A percentile compares a stretch with the other conserved stretches of the same genome.
Evolutionary conservation across 2,888 invertebrate genomes (phyloP).

Genomic region (Drosophila atroscutellata): DNA sequence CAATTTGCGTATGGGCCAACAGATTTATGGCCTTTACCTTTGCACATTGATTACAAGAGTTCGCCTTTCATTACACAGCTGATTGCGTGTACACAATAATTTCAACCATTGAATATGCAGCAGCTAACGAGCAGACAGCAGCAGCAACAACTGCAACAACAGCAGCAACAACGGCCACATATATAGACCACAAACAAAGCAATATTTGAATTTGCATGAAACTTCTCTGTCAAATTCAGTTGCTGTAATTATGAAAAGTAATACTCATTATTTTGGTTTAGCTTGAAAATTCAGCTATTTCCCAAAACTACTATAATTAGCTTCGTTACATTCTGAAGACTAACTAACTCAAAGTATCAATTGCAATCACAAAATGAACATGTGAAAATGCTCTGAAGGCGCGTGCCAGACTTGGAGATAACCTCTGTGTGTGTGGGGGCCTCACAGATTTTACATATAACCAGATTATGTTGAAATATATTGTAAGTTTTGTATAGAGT

Average conservation of each 20-base stretch:
- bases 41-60: constrained; percentile 51
- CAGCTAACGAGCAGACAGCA: constrained; percentile 32
- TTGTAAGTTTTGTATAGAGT: background rate
- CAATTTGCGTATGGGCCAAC: constrained; percentile 21
- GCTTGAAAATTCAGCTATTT: background rate
- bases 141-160: background rate
- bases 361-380: background rate
- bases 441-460: background rate
- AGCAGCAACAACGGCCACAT: background rate
- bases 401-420: background rate
- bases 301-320: background rate
- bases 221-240: background rate
- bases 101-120: constrained; percentile 55
- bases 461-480: background rate
- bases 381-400: background rate
- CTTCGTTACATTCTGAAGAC: background rate
- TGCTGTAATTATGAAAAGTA: background rate
- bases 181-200: background rate
- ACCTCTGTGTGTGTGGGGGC: no score
- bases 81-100: constrained; percentile 76
- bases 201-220: background rate
- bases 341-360: constrained; percentile 2
- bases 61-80: constrained; percentile 66
- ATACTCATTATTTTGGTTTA: background rate
- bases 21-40: constrained; percentile 66